phyloP scores from a whole-genome alignment of 2,797 vertebrate genomes.

The Denticeps clupeoides region DNA sequence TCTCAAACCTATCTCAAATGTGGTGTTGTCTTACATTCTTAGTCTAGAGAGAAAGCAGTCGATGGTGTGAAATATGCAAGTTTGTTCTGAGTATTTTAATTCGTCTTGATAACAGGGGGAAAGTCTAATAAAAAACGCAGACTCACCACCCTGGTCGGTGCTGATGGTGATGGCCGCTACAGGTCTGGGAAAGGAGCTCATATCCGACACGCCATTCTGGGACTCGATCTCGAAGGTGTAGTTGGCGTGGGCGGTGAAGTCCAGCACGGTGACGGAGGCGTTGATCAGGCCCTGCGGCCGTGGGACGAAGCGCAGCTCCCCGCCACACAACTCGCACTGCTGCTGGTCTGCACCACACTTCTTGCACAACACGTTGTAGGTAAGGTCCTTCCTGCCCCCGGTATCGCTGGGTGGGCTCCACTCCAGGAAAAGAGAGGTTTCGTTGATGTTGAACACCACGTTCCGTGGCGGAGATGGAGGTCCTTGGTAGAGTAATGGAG shows the following conservation, averaged over 20 bases:
- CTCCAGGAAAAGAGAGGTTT: conserved; percentile 85
- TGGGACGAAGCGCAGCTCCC: conserved; percentile 81
- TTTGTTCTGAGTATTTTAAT: neutral
- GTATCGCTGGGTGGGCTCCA: conserved; percentile 91
- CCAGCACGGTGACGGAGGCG: conserved; percentile 73
- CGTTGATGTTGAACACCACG: conserved; percentile 84
- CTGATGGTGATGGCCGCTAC: conserved; percentile 81
- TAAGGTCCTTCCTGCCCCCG: conserved; percentile 86
- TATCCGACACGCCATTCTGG: conserved; percentile 84
- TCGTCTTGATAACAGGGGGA: too few species aligned
- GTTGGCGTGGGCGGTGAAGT: conserved; percentile 85
- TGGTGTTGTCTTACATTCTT: too few species aligned
- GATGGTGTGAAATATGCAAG: too few species aligned
- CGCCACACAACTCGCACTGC: conserved; percentile 80
- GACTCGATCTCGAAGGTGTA: conserved; percentile 97
- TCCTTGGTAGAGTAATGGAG: conserved; percentile 38
- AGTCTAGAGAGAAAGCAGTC: too few species aligned
- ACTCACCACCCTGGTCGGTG: conserved; percentile 90
- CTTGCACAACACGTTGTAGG: conserved; percentile 87
- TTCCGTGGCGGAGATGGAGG: conserved; percentile 90
- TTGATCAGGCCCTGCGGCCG: conserved; percentile 78
- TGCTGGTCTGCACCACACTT: conserved; percentile 67
- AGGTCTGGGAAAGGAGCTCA: conserved; percentile 80
- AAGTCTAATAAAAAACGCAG: too few species aligned
- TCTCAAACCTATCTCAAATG: too few species aligned